Percentiles rank a stretch among this genome's conserved stretches.
Evolutionary conservation across 1,140 invertebrate genomes (phyloP).

Genomic region (Temnothorax nylanderi): DNA sequence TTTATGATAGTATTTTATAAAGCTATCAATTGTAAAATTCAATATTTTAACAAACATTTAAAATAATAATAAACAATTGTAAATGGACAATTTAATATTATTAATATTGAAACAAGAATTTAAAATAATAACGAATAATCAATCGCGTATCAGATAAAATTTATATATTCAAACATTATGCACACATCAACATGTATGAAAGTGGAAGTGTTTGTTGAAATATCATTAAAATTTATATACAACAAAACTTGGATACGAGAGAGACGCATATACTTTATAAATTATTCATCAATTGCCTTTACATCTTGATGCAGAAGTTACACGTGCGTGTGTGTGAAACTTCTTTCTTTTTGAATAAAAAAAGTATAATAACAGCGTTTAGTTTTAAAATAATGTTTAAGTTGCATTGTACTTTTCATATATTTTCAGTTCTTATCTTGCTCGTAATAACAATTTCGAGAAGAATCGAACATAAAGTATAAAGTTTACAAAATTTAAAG

Average conservation of each 20-base stretch:
- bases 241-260: slow-evolving; percentile 7
- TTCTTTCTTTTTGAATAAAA: neutral
- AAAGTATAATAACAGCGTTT: neutral
- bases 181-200: neutral
- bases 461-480: neutral
- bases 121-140: neutral
- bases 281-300: slow-evolving; percentile 15
- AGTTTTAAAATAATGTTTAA: neutral
- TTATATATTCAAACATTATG: slow-evolving; percentile 8
- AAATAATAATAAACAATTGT: neutral
- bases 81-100: neutral
- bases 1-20: neutral
- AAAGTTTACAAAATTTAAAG: neutral
- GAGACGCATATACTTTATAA: neutral
- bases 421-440: neutral
- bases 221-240: slow-evolving; percentile 9
- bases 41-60: neutral
- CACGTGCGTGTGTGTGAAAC: neutral
- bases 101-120: neutral
- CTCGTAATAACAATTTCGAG: neutral
- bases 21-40: neutral
- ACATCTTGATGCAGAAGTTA: neutral
- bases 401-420: neutral
- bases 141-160: neutral
- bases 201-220: slow-evolving; percentile 21